Evolutionary conservation across 2,797 vertebrate genomes (phyloP).

Genomic region (Tenualosa ilisha): DNA sequence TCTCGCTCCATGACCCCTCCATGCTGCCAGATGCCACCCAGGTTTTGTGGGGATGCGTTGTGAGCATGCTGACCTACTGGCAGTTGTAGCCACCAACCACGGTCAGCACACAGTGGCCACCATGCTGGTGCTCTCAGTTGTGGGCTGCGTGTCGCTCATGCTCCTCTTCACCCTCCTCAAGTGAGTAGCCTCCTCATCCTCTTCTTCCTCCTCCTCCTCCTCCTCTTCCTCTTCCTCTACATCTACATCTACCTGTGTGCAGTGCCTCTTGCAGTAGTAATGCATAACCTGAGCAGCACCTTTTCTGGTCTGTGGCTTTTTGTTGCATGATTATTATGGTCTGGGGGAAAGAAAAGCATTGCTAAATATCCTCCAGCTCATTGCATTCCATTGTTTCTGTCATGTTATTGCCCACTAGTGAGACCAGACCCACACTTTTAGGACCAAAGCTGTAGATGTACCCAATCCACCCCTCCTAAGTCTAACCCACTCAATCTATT

Average conservation of each 20-base stretch:
- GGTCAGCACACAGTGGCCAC: constrained; percentile 88
- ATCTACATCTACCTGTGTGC: too few species aligned
- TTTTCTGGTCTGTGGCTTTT: not conserved
- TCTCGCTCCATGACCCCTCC: not conserved
- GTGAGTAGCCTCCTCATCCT: constrained; percentile 73
- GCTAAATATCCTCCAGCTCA: too few species aligned
- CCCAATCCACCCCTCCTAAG: not conserved
- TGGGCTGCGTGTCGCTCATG: constrained; percentile 82
- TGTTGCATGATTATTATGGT: too few species aligned
- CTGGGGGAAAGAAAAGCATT: too few species aligned
- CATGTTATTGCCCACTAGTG: too few species aligned
- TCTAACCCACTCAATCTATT: too few species aligned
- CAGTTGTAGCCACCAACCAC: constrained; percentile 92
- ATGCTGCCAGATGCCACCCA: constrained; percentile 78
- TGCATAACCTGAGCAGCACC: not conserved
- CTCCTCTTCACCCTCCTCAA: constrained; percentile 86
- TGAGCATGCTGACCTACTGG: constrained; percentile 92
- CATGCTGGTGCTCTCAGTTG: constrained; percentile 84
- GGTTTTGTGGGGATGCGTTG: constrained; percentile 90
- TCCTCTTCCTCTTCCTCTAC: not conserved
- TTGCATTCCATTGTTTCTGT: too few species aligned
- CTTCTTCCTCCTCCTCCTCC: not conserved
- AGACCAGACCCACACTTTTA: too few species aligned
- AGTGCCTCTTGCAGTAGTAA: not conserved
- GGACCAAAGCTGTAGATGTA: not conserved